Conservation (phyloP, 2,888 invertebrate species). For the Eurytoma californica region DNA sequence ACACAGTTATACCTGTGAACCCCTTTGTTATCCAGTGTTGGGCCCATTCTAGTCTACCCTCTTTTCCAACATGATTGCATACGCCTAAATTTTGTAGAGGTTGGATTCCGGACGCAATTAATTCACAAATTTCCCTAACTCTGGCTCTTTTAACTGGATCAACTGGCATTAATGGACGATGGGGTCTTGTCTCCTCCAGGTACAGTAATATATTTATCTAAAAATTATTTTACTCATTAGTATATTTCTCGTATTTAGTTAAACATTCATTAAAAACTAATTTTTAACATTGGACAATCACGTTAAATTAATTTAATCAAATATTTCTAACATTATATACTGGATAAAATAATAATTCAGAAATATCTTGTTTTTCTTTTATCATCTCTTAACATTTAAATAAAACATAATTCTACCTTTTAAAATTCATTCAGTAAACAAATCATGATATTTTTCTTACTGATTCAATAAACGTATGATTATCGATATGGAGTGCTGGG, state of each 20-base stretch:
- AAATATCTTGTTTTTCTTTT: background rate
- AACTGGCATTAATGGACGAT: constrained; percentile 90
- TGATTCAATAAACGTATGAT: constrained; percentile 79
- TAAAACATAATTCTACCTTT: constrained; percentile 13
- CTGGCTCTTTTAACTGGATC: constrained; percentile 92
- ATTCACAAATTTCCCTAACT: constrained; percentile 94
- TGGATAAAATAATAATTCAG: background rate
- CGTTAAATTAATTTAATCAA: constrained; percentile 2
- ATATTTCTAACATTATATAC: background rate
- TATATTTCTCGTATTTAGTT: constrained; percentile 54
- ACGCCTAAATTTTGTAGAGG: constrained; percentile 95
- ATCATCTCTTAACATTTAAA: background rate
- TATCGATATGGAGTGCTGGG: constrained; percentile 89
- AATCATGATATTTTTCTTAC: constrained; percentile 75
- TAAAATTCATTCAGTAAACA: constrained; percentile 16
- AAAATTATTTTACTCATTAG: constrained; percentile 61
- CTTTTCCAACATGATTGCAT: constrained; percentile 90
- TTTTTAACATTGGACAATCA: background rate
- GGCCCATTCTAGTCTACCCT: constrained; percentile 94
- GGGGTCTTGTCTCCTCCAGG: constrained; percentile 93
- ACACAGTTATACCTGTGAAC: constrained; percentile 78
- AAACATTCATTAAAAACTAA: background rate
- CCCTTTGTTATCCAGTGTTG: constrained; percentile 94
- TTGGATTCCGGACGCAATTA: constrained; percentile 95
- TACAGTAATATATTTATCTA: constrained; percentile 94